phyloP scores from a whole-genome alignment of 1,140 invertebrate genomes.

The Bradynema listronoti region DNA sequence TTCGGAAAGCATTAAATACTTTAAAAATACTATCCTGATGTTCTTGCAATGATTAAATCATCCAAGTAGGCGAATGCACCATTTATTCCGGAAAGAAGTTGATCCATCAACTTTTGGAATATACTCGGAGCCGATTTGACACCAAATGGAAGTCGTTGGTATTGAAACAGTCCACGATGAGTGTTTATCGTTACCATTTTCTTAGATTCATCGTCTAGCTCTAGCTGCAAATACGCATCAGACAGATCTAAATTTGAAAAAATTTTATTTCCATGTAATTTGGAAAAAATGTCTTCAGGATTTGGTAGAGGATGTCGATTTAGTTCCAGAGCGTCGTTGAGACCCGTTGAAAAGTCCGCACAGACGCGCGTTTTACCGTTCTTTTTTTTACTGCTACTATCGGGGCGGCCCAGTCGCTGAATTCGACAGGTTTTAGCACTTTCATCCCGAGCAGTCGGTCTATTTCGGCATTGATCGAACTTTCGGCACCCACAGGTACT shows the following conservation, averaged over 20 bases:
- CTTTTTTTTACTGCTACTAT: slow-evolving; percentile 58
- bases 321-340: slow-evolving; percentile 31
- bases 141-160: slow-evolving; percentile 60
- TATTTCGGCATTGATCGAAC: too few relatives aligned
- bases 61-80: slow-evolving; percentile 37
- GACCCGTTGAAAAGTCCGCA: slow-evolving; percentile 48
- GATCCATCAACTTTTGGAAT: slow-evolving; percentile 53
- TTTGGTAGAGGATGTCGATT: slow-evolving; percentile 37
- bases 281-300: slow-evolving; percentile 28
- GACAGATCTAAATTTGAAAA: slow-evolving; percentile 36
- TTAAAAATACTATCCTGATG: too few relatives aligned
- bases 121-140: slow-evolving; percentile 60
- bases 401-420: slow-evolving; percentile 59
- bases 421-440: slow-evolving; percentile 45
- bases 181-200: slow-evolving; percentile 23
- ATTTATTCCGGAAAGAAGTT: slow-evolving; percentile 45
- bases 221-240: slow-evolving; percentile 41
- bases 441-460: too few relatives aligned
- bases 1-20: too few relatives aligned
- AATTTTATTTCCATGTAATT: slow-evolving; percentile 21
- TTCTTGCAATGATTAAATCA: slow-evolving; percentile 32
- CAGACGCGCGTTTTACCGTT: slow-evolving; percentile 57
- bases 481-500: too few relatives aligned
- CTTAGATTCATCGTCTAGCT: slow-evolving; percentile 25
- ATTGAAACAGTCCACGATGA: slow-evolving; percentile 47